A percentile compares a stretch with the other conserved stretches of the same genome.
phyloP scores from a whole-genome alignment of 2,888 invertebrate genomes.

The Vannuccia rotundouncinata region DNA sequence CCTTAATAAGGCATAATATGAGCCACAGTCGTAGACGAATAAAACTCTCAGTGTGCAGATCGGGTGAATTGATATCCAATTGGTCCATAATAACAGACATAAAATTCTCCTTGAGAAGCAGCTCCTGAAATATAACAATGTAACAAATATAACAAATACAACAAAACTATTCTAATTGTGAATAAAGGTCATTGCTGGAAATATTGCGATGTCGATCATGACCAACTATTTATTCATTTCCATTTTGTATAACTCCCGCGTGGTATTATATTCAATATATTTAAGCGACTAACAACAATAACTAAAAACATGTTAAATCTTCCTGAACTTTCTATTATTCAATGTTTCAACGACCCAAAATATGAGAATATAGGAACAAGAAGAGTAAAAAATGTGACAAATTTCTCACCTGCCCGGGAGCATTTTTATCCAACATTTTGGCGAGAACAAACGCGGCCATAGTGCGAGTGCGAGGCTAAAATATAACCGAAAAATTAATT shows the following conservation, averaged over 20 bases:
- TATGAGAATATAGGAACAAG: too few relatives aligned
- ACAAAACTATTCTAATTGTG: too few relatives aligned
- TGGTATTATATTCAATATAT: too few relatives aligned
- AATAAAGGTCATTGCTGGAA: too few relatives aligned
- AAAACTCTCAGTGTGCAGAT: slow-evolving; percentile 61
- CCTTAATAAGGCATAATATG: slow-evolving; percentile 74
- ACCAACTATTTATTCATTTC: too few relatives aligned
- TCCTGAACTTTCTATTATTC: too few relatives aligned
- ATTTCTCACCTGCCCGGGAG: slow-evolving; percentile 66
- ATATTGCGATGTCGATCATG: too few relatives aligned
- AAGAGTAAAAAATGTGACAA: not conserved
- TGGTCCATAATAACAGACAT: slow-evolving; percentile 86
- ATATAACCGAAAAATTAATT: not conserved
- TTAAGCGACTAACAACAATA: too few relatives aligned
- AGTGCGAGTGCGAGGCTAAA: slow-evolving; percentile 60
- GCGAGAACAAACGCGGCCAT: slow-evolving; percentile 90
- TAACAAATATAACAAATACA: not conserved
- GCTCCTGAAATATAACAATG: slow-evolving; percentile 60
- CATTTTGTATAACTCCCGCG: too few relatives aligned
- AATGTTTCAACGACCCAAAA: too few relatives aligned
- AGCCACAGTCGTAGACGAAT: slow-evolving; percentile 66
- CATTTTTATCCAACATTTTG: slow-evolving; percentile 80
- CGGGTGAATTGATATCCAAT: slow-evolving; percentile 31
- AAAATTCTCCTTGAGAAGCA: slow-evolving; percentile 77
- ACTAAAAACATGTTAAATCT: too few relatives aligned